Evolutionary conservation across 1,140 invertebrate genomes (phyloP), one percentile per base, ranked within the genome.

Genomic region (Pissodes strobi): DNA sequence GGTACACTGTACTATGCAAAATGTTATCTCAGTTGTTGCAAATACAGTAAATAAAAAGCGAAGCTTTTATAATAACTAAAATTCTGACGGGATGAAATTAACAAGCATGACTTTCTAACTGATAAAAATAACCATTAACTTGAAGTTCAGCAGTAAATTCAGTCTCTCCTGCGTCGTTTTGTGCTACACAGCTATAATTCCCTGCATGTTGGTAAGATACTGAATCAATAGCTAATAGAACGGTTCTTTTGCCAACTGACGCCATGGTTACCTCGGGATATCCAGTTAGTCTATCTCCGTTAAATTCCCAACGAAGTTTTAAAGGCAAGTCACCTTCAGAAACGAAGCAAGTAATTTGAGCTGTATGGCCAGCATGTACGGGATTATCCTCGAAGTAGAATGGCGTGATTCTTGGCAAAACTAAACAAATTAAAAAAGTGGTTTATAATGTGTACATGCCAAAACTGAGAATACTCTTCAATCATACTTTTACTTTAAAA

Each of bases 331-430:
- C 88, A 2, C 89, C 89, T 70, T 88, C 86, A 61, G 85, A 78
- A 34, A 90, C 86, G 22, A 85, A 86, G 79, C 91, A 94, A 4
- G 85, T 85, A 15, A 92, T 79, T 22, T 87, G 87, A 1, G 87
- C 86, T 21, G 87, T 85, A 66, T 90, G 86, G 13, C 89, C 89
- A 67, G 89, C 86, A 69, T 88, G 85, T 9, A 89, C 70, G 2
- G 84, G 82, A 67, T 86, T 85, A 69, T 88, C 85, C 57, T 84
- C 86, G 67, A 87, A 87, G 68, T 83, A 80, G 72, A 90, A 90
- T 15, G 87, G 85, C 13, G 83, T 82, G 57, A 90, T 87, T 77
- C 86, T 83, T 12, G 88, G 88, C 58, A 82, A 78, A 71, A 87
- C 86, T 87, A 46, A 5, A 45, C 22, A 27, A 43, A 69, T n/a